Evolutionary conservation across 2,888 invertebrate genomes (phyloP), one percentile per base, ranked within the genome.

Genomic region (Chaetogeoica ovagalla): DNA sequence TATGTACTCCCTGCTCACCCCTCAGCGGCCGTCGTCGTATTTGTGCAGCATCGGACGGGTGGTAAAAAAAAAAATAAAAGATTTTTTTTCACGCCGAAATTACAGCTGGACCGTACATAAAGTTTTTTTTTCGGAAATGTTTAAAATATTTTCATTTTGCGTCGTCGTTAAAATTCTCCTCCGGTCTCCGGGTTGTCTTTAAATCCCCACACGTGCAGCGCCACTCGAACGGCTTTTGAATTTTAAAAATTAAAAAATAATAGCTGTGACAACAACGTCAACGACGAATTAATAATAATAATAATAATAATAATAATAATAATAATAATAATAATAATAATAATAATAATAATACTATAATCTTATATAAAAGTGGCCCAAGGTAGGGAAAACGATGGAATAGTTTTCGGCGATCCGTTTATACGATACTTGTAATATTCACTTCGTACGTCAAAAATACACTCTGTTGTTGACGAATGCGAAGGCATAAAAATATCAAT

Each of bases 41-140:
- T 2, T 30, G 2, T n/a, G 48, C n/a, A 39, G 13, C 17, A 21
- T 15, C n/a, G 59, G n/a, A 19, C 8, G 39, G 59, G 59, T 3
- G 17, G 21, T n/a, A 37, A 43, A 59, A 59, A 76, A 74, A 43
- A 43, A 43, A 43, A 43, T 2, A 43, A 66, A 57, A 60, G 23
- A 39, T 17, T 63, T 70, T 55, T 43, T 11, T 63, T 63, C 63
- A 13, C 15, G 55, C 70, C 70, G 19, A 30, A 77, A 63, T 70
- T 66, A 66, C 30, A 55, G 52, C 55, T 70, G 77, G 55, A 79
- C 62, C 63, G 62, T 70, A 70, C n/a, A n/a, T 70, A 77, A 63
- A 70, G 39, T 63, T 79, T 70, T 79, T 62, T 59, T 52, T 66
- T 63, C 30, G 17, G 74, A 65, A 74, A 65, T 55, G 55, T 74